These are phyloP conservation scores for Oreortyx pictus DNA, from an alignment of 2,797 vertebrate genomes.

Conservation along the genomic window DNA sequence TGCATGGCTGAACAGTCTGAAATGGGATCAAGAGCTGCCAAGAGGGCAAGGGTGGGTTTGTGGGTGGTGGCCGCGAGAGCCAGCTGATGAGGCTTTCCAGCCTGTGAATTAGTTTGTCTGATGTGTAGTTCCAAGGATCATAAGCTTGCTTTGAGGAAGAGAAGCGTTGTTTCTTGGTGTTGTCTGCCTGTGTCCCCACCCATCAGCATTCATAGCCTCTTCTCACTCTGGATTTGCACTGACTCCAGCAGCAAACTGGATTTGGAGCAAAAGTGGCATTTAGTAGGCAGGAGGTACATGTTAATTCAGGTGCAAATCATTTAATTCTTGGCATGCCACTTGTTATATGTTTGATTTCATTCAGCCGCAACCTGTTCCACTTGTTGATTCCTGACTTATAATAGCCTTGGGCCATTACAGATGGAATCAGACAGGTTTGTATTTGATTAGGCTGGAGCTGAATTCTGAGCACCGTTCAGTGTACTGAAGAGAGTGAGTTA, in stretches of 20 bases:
- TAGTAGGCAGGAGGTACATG: neutral
- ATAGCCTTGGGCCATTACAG: neutral
- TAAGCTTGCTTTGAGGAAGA: neutral
- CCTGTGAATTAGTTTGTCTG: neutral
- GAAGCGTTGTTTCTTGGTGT: neutral
- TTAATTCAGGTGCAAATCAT: neutral
- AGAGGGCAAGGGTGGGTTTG: neutral
- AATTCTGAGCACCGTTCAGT: neutral
- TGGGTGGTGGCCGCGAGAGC: neutral
- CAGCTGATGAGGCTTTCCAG: neutral
- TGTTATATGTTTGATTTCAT: neutral
- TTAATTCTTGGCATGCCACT: neutral
- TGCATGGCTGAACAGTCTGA: neutral
- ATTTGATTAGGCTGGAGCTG: neutral
- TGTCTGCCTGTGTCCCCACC: neutral
- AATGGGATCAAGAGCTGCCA: neutral
- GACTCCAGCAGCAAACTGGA: neutral
- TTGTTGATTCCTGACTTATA: neutral
- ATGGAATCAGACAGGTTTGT: neutral
- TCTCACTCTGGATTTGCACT: neutral
- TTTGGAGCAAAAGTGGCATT: neutral
- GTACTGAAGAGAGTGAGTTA: neutral
- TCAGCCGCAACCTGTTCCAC: neutral
- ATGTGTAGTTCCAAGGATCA: neutral
- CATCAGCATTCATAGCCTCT: neutral